Evolutionary conservation across 2,797 vertebrate species (phyloP).

Genomic region (Myotis myotis): DNA sequence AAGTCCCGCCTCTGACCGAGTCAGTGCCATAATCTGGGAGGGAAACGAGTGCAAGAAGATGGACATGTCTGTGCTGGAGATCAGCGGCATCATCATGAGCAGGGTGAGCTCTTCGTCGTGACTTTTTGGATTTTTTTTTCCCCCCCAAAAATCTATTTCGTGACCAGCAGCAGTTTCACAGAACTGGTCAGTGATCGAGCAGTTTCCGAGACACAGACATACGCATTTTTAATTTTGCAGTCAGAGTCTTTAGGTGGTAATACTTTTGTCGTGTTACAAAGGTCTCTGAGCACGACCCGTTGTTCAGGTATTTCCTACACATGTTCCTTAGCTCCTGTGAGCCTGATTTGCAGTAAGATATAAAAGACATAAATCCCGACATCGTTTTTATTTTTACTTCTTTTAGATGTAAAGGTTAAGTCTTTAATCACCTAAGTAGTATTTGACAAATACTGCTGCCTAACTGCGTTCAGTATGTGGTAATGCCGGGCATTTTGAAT

Average conservation of each 20-base stretch:
- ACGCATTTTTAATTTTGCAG: neutral
- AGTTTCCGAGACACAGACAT: neutral
- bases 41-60: constrained; percentile 97
- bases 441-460: neutral
- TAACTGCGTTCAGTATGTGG: neutral
- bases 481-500: constrained; percentile 42
- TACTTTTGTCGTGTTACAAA: neutral
- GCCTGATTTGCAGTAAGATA: neutral
- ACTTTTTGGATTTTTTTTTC: neutral
- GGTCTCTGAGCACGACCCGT: neutral
- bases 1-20: constrained; percentile 94
- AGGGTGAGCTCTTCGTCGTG: constrained; percentile 84
- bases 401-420: neutral
- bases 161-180: neutral
- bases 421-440: neutral
- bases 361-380: neutral
- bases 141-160: neutral
- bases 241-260: neutral
- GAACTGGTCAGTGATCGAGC: neutral
- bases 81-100: constrained; percentile 97
- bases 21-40: constrained; percentile 98
- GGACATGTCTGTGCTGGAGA: constrained; percentile 98
- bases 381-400: constrained; percentile 9
- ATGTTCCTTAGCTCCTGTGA: neutral
- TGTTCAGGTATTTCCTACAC: neutral